Conservation (phyloP, 2,888 invertebrate genomes). For the Heliconius ismenius region DNA sequence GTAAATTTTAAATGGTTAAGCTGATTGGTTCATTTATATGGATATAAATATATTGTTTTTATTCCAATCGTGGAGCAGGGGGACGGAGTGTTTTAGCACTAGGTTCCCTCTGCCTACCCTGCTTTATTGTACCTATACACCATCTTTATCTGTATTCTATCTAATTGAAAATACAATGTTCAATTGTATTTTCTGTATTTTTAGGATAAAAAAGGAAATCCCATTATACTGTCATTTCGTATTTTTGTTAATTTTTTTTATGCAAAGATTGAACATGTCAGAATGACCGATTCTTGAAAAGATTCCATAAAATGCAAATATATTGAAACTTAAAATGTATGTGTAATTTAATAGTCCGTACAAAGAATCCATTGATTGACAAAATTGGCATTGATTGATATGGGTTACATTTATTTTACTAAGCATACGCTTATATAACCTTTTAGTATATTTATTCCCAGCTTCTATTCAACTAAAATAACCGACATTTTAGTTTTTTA, state of each 20-base stretch:
- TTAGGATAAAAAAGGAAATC: not conserved
- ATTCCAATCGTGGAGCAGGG: too few relatives aligned
- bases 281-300: not conserved
- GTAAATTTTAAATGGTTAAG: not conserved
- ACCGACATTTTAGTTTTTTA: not conserved
- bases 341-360: not conserved
- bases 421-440: not conserved
- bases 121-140: too few relatives aligned
- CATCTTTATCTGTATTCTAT: too few relatives aligned
- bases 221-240: too few relatives aligned
- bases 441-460: not conserved
- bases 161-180: too few relatives aligned
- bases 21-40: not conserved
- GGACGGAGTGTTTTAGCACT: not conserved
- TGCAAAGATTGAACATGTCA: too few relatives aligned
- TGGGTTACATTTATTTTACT: slow-evolving; percentile 19
- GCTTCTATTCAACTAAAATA: not conserved
- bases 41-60: not conserved
- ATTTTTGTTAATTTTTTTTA: too few relatives aligned
- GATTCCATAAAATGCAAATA: not conserved
- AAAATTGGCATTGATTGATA: slow-evolving; percentile 17
- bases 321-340: not conserved
- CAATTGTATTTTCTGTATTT: too few relatives aligned
- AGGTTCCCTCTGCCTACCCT: not conserved
- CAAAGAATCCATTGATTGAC: not conserved